A percentile compares a stretch with the other conserved stretches of the same genome.
These are phyloP conservation scores for Smithornis capensis DNA, from an alignment of 2,113 vertebrate genomes.

Conservation along the genomic window DNA sequence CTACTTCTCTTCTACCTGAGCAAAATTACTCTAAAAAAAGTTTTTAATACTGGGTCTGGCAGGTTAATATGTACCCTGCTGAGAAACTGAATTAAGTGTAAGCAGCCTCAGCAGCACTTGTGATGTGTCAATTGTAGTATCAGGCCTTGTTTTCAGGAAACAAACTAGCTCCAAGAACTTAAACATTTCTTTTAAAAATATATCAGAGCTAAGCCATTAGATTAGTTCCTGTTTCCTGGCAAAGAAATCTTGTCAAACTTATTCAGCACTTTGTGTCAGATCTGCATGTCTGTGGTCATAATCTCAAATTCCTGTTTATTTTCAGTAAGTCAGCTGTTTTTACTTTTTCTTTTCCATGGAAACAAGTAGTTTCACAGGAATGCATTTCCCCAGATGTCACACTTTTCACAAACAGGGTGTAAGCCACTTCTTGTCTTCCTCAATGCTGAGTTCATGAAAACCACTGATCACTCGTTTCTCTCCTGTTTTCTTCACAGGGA, in stretches of 20 bases:
- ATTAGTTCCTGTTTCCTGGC: slow-evolving; percentile 22
- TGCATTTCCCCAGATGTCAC: background rate
- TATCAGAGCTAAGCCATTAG: background rate
- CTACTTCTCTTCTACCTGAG: background rate
- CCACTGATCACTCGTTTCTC: background rate
- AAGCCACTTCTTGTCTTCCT: background rate
- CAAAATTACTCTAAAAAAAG: background rate
- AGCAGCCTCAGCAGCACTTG: background rate
- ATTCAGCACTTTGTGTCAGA: slow-evolving; percentile 53
- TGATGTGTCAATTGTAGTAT: background rate
- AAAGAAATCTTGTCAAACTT: background rate
- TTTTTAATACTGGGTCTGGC: background rate
- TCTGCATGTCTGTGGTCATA: slow-evolving; percentile 31
- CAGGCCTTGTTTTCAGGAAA: background rate
- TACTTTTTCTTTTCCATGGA: background rate
- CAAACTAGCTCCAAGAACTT: background rate
- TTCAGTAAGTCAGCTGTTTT: slow-evolving; percentile 39
- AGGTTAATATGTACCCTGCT: background rate
- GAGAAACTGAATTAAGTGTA: background rate
- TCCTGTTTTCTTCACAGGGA: background rate
- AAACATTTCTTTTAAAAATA: background rate
- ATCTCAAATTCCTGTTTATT: slow-evolving; percentile 63
- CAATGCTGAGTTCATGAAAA: background rate
- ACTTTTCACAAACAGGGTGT: background rate
- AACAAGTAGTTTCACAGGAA: background rate